A percentile compares a stretch with the other conserved stretches of the same genome.
Conservation (phyloP, 2,113 vertebrate genomes). For the Ifrita kowaldi region DNA sequence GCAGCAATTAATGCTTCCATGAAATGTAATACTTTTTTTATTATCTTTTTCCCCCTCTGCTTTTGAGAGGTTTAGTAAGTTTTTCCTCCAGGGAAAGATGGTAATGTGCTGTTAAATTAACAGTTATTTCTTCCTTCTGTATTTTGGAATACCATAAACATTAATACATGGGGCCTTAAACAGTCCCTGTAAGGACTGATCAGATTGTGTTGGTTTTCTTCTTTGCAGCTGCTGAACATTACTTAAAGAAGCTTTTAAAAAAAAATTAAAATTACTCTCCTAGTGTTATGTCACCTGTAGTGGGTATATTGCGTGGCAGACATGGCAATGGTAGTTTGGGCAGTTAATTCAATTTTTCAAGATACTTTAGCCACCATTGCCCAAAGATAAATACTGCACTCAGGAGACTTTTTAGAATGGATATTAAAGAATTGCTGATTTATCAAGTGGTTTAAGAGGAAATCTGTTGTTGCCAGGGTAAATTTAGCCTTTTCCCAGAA, state of each 20-base stretch:
- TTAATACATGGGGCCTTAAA: background rate
- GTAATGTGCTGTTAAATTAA: background rate
- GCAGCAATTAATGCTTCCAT: background rate
- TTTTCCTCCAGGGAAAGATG: background rate
- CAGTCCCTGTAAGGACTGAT: background rate
- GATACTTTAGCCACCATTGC: background rate
- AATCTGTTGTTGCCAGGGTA: background rate
- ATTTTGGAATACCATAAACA: background rate
- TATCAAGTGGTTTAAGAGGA: background rate
- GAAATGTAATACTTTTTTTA: background rate
- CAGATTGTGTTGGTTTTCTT: background rate
- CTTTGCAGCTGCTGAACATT: background rate
- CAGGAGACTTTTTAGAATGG: background rate
- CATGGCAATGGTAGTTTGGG: background rate
- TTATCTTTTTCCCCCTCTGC: rapidly evolving
- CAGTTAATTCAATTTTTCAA: background rate
- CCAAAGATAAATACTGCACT: background rate
- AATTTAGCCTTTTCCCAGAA: background rate
- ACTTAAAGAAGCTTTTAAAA: background rate
- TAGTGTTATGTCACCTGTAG: background rate
- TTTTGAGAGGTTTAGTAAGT: background rate
- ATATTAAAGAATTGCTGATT: background rate
- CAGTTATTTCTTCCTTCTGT: background rate
- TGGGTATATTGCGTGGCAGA: background rate
- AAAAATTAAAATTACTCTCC: background rate